These are phyloP conservation scores for Manis crassicaudata DNA, from an alignment of 2,797 vertebrate species.

Conservation along the genomic window DNA sequence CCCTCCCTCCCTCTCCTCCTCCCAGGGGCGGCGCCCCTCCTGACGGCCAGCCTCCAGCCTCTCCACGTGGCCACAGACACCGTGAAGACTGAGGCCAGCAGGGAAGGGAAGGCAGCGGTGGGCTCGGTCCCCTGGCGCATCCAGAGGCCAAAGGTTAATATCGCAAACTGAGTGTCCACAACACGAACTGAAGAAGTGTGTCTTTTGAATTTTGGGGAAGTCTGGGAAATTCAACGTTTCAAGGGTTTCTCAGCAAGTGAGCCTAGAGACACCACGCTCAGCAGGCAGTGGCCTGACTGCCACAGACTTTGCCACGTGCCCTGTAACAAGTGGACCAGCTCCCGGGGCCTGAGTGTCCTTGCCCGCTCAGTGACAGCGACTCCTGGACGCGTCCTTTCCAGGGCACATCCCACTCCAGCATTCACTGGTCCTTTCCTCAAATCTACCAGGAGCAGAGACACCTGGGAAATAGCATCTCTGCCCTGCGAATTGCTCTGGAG, in stretches of 20 bases:
- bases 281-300: rapidly evolving
- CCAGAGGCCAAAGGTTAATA: background rate
- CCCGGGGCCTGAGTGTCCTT: background rate
- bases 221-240: background rate
- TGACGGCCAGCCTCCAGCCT: no score
- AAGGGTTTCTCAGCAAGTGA: background rate
- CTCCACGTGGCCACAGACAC: no score
- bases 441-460: rapidly evolving
- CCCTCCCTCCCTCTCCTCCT: constrained; percentile 64
- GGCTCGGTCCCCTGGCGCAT: background rate
- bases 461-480: no score
- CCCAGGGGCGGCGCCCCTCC: no score
- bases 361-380: rapidly evolving
- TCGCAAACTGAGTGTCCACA: rapidly evolving
- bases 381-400: rapidly evolving
- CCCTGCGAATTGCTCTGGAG: background rate
- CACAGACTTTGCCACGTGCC: rapidly evolving
- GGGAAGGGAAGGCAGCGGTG: constrained; percentile 37
- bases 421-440: rapidly evolving
- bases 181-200: rapidly evolving
- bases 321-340: rapidly evolving
- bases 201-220: background rate
- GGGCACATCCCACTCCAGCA: rapidly evolving
- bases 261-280: background rate
- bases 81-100: background rate